Percentiles rank a stretch among this genome's conserved stretches.
Conservation (phyloP, 2,113 vertebrate genomes). For the Perca schrenkii region DNA sequence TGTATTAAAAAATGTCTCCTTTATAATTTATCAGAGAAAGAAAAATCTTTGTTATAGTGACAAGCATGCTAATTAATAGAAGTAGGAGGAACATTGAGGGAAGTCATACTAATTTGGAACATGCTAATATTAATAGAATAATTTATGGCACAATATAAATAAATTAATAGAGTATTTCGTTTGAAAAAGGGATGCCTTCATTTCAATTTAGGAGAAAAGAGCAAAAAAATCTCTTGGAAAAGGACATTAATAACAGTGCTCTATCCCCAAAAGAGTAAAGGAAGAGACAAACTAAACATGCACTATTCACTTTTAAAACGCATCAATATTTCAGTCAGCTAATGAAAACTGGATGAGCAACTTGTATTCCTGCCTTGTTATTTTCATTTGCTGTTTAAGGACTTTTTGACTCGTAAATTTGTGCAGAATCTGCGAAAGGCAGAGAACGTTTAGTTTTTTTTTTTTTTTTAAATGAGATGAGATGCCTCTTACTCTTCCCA, state of each 20-base stretch:
- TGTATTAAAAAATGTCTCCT: constrained; percentile 87
- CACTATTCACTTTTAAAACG: constrained; percentile 77
- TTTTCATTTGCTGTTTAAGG: constrained; percentile 75
- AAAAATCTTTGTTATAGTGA: constrained; percentile 89
- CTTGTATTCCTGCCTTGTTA: constrained; percentile 72
- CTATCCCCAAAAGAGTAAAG: constrained; percentile 66
- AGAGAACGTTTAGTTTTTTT: constrained; percentile 11
- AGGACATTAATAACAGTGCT: constrained; percentile 80
- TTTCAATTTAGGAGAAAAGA: constrained; percentile 79
- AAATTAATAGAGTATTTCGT: constrained; percentile 87
- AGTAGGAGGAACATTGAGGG: constrained; percentile 80
- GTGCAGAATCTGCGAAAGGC: constrained; percentile 57
- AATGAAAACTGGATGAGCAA: constrained; percentile 81
- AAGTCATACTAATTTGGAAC: constrained; percentile 85
- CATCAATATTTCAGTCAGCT: constrained; percentile 82
- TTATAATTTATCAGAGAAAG: constrained; percentile 87
- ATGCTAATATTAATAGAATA: constrained; percentile 89
- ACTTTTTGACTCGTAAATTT: constrained; percentile 57
- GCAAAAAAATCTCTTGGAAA: constrained; percentile 71
- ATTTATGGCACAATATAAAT: constrained; percentile 87
- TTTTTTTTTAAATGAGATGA: constrained; percentile 18
- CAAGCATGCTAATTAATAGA: constrained; percentile 86
- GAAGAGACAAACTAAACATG: constrained; percentile 78
- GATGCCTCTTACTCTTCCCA: constrained; percentile 43
- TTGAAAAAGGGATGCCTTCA: constrained; percentile 85